These are phyloP conservation scores for Vanessa cardui DNA, from an alignment of 2,888 invertebrate species.

Conservation along the genomic window DNA sequence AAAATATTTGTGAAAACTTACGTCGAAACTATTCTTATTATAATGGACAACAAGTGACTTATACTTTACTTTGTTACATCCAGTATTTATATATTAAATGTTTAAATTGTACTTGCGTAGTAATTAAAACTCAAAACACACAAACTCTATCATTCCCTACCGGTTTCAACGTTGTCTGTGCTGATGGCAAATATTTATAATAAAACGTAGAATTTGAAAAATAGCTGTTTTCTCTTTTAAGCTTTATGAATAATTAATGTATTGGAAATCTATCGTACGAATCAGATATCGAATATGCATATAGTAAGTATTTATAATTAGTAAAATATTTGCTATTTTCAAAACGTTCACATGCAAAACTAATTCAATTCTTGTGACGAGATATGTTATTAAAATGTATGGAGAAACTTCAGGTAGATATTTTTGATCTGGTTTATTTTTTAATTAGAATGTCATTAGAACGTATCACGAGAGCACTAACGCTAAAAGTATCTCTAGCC, in stretches of 20 bases:
- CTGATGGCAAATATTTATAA: background rate
- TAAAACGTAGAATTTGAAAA: constrained; percentile 3
- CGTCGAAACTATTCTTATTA: constrained; percentile 37
- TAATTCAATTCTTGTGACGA: background rate
- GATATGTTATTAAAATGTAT: constrained; percentile 1
- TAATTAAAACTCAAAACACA: constrained; percentile 4
- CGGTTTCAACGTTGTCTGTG: background rate
- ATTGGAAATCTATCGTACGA: background rate
- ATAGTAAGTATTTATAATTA: no score
- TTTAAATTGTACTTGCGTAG: constrained; percentile 33
- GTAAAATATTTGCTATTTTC: background rate
- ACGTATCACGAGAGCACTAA: constrained; percentile 9
- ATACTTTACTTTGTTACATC: constrained; percentile 11
- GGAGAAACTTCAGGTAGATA: background rate
- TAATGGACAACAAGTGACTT: constrained; percentile 41
- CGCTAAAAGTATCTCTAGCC: constrained; percentile 6
- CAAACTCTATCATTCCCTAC: background rate
- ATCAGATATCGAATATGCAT: background rate
- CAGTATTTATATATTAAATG: constrained; percentile 10
- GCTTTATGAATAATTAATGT: background rate
- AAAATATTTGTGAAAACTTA: constrained; percentile 45
- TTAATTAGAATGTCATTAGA: constrained; percentile 4
- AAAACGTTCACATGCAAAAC: background rate
- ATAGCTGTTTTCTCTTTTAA: constrained; percentile 1
- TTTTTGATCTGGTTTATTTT: constrained; percentile 1